Evolutionary conservation across 2,113 vertebrate species (phyloP).

Genomic region (Lynx canadensis): DNA sequence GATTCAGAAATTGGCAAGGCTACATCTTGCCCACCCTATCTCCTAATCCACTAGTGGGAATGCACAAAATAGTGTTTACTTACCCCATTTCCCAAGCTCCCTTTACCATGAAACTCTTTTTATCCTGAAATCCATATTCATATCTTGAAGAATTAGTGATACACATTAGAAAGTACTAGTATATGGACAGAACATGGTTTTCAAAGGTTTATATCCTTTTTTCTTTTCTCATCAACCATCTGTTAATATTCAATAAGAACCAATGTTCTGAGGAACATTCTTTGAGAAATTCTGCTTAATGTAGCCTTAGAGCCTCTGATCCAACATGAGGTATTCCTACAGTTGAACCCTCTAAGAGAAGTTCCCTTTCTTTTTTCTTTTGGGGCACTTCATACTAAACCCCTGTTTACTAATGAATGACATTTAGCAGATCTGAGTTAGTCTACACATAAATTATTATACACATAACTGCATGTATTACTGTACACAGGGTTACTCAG

Average conservation of each 20-base stretch:
- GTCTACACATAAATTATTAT: not conserved
- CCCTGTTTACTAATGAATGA: not conserved
- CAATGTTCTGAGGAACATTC: not conserved
- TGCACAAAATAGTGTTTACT: not conserved
- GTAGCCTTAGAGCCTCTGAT: not conserved
- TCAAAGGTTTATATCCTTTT: not conserved
- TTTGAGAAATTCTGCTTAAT: not conserved
- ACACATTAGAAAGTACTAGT: not conserved
- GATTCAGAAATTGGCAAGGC: not conserved
- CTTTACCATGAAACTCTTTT: not conserved
- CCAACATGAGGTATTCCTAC: not conserved
- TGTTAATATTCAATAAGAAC: not conserved
- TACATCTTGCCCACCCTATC: not conserved
- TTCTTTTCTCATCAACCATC: not conserved
- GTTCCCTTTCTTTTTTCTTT: not conserved
- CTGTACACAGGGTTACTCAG: not conserved
- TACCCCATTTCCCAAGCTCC: not conserved
- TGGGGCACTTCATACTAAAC: not conserved
- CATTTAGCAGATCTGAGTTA: not conserved
- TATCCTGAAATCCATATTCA: not conserved
- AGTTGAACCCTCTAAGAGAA: not conserved
- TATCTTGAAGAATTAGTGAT: conserved; percentile 16
- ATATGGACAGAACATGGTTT: not conserved
- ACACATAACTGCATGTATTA: conserved; percentile 11
- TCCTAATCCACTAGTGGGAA: not conserved